These are phyloP conservation scores for Taurulus bubalis DNA, from an alignment of 2,113 vertebrate species.

Conservation along the genomic window DNA sequence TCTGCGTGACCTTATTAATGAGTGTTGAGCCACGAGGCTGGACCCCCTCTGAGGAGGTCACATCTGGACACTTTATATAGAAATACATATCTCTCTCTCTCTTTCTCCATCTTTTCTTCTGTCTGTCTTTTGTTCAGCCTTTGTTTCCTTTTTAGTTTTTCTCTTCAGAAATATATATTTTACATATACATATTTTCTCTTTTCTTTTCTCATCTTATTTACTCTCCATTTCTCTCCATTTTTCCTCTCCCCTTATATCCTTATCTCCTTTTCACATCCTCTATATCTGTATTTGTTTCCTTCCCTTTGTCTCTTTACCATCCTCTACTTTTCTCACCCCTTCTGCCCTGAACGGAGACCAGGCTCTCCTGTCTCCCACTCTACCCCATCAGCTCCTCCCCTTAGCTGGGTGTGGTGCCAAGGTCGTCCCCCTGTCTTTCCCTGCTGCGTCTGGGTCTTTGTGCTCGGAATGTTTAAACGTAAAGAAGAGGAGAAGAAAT, in stretches of 20 bases:
- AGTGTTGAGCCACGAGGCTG: conserved; percentile 75
- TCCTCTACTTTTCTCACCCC: background rate
- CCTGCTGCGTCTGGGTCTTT: conserved; percentile 50
- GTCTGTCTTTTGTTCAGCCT: background rate
- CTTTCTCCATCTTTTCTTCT: background rate
- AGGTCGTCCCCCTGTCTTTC: conserved; percentile 68
- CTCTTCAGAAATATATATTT: background rate
- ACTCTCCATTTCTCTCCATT: conserved; percentile 2
- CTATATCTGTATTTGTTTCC: background rate
- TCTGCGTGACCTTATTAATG: conserved; percentile 80
- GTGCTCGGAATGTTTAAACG: conserved; percentile 57
- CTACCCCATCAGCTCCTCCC: conserved; percentile 51
- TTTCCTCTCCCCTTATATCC: background rate
- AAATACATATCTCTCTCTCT: conserved; percentile 52
- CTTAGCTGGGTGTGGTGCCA: conserved; percentile 65
- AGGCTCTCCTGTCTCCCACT: conserved; percentile 34
- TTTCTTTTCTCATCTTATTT: too few species aligned
- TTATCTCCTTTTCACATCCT: background rate
- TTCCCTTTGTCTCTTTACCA: background rate
- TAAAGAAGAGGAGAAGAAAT: background rate
- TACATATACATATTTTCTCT: background rate
- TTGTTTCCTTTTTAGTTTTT: background rate
- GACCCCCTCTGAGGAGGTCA: conserved; percentile 78
- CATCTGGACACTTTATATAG: conserved; percentile 75
- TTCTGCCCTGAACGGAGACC: conserved; percentile 10